phyloP scores from a whole-genome alignment of 2,113 vertebrate species.

The Hemibagrus wyckioides region DNA sequence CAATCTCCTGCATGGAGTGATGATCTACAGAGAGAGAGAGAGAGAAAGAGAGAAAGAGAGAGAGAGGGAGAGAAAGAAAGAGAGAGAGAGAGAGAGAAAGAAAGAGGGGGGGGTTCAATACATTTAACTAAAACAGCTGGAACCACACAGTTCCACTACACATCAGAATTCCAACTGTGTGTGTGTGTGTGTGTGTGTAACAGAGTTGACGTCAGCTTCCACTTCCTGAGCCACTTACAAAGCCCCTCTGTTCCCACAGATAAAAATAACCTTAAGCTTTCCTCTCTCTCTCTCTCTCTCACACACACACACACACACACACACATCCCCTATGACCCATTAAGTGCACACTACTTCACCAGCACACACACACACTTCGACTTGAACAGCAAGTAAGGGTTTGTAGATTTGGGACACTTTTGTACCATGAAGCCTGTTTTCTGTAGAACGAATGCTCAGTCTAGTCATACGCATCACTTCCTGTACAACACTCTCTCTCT shows the following conservation, averaged over 20 bases:
- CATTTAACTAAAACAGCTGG: constrained; percentile 1
- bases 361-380: constrained; percentile 35
- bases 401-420: not conserved
- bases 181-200: constrained; percentile 39
- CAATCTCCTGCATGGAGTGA: constrained; percentile 92
- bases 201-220: constrained; percentile 46
- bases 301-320: constrained; percentile 39
- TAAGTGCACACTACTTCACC: not conserved
- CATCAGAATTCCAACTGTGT: constrained; percentile 29
- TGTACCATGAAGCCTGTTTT: not conserved
- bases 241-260: constrained; percentile 66
- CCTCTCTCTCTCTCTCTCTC: constrained; percentile 26
- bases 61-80: not conserved
- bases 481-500: not conserved
- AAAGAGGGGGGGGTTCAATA: not conserved
- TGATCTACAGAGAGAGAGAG: constrained; percentile 74
- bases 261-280: constrained; percentile 64
- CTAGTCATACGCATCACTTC: constrained; percentile 12
- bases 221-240: constrained; percentile 63
- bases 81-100: not conserved
- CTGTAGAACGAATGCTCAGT: not conserved
- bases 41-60: not conserved
- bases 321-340: not conserved
- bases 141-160: not conserved
- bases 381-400: not conserved